A percentile compares a stretch with the other conserved stretches of the same genome.
These are phyloP conservation scores for Diplodus sargus DNA, from an alignment of 2,797 vertebrate genomes.

Conservation along the genomic window DNA sequence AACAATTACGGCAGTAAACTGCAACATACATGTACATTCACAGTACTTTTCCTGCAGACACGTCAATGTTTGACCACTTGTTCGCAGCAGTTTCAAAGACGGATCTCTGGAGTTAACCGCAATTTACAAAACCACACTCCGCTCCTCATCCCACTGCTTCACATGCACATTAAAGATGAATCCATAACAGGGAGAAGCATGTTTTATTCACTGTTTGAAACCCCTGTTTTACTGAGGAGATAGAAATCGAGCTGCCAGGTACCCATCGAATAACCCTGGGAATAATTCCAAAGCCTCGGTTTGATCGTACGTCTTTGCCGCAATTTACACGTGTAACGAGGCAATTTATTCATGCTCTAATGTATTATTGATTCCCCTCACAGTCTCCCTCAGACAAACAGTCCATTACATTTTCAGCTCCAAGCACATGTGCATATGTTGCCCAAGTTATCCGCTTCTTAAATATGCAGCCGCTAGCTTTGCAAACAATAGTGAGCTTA, in stretches of 20 bases:
- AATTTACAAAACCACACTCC: neutral
- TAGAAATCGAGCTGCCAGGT: constrained; percentile 26
- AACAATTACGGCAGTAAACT: too few relatives aligned
- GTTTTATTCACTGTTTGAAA: constrained; percentile 17
- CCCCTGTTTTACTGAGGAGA: constrained; percentile 3
- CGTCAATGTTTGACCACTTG: constrained; percentile 2
- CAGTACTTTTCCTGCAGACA: neutral
- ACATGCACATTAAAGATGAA: constrained; percentile 18
- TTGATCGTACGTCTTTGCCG: constrained; percentile 24
- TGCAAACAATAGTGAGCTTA: constrained; percentile 1
- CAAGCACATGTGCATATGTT: neutral
- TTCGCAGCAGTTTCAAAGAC: neutral
- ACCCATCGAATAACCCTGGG: neutral
- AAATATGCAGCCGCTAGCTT: constrained; percentile 9
- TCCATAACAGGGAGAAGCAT: constrained; percentile 10
- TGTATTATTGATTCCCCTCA: constrained; percentile 36
- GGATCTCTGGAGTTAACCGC: constrained; percentile 4
- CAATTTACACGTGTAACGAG: constrained; percentile 17
- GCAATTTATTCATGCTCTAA: constrained; percentile 36
- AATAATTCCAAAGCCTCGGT: constrained; percentile 7
- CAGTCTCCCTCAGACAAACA: neutral
- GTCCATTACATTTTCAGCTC: constrained; percentile 8
- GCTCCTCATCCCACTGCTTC: neutral
- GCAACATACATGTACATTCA: neutral
- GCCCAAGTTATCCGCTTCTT: neutral